Conservation (phyloP, 2,888 invertebrate genomes). For the Noctua fimbriata region DNA sequence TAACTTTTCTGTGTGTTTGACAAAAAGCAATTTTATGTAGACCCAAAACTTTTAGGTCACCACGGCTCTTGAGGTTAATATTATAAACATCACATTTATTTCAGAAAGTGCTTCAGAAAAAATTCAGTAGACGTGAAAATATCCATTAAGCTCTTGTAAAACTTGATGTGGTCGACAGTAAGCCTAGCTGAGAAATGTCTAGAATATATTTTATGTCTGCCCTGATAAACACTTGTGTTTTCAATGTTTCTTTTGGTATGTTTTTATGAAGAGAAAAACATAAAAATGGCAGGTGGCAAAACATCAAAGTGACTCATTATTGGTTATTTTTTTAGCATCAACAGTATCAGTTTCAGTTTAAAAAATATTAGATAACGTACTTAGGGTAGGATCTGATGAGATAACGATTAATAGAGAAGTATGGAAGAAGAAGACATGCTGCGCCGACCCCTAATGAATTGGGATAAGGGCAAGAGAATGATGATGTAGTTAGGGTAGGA, state of each 20-base stretch:
- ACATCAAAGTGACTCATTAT: not conserved
- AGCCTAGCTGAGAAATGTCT: not conserved
- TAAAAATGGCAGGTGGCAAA: not conserved
- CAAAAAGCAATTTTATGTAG: slow-evolving; percentile 48
- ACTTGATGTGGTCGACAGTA: slow-evolving; percentile 20
- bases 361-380: too few species aligned
- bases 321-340: not conserved
- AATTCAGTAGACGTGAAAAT: slow-evolving; percentile 21
- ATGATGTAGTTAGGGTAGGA: not conserved
- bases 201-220: too few species aligned
- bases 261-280: not conserved
- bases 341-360: not conserved
- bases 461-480: too few species aligned
- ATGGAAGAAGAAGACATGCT: too few species aligned
- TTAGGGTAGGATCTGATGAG: not conserved
- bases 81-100: slow-evolving; percentile 23
- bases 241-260: not conserved
- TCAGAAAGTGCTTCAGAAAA: slow-evolving; percentile 5
- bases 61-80: slow-evolving; percentile 1
- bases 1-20: slow-evolving; percentile 40
- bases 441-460: too few species aligned
- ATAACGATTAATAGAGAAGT: too few species aligned
- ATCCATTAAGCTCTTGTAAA: slow-evolving; percentile 13
- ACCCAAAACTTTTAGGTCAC: slow-evolving; percentile 43
- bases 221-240: not conserved